phyloP scores from a whole-genome alignment of 2,113 vertebrate genomes.

The Camelus dromedarius region DNA sequence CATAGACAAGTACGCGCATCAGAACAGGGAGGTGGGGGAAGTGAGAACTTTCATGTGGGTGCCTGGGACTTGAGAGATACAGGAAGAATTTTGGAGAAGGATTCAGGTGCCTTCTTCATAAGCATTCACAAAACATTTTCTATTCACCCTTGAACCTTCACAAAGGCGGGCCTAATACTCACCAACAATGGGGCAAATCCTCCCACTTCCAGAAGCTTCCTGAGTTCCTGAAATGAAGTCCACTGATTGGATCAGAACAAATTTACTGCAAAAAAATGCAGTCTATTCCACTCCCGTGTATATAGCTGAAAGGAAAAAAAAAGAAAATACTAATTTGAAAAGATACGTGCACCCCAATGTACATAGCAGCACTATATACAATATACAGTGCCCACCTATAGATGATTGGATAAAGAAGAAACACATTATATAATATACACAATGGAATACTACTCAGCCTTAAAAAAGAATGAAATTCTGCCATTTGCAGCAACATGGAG shows the following conservation, averaged over 20 bases:
- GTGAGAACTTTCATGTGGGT: neutral
- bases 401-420: neutral
- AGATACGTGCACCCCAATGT: neutral
- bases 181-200: neutral
- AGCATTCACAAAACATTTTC: neutral
- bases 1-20: neutral
- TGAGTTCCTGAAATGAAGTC: neutral
- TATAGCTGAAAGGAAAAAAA: neutral
- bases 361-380: neutral
- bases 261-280: neutral
- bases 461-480: neutral
- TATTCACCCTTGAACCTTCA: neutral
- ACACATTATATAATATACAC: neutral
- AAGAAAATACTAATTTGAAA: neutral
- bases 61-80: neutral
- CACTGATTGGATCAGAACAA: neutral
- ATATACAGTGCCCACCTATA: neutral
- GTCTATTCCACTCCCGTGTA: neutral
- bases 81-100: neutral
- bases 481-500: neutral
- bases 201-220: neutral
- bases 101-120: neutral
- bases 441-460: neutral
- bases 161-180: neutral
- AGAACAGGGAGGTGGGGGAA: fast-evolving